Evolutionary conservation across 2,113 vertebrate species (phyloP), one percentile per base, ranked within the genome.

Genomic region (Aplodontia rufa): DNA sequence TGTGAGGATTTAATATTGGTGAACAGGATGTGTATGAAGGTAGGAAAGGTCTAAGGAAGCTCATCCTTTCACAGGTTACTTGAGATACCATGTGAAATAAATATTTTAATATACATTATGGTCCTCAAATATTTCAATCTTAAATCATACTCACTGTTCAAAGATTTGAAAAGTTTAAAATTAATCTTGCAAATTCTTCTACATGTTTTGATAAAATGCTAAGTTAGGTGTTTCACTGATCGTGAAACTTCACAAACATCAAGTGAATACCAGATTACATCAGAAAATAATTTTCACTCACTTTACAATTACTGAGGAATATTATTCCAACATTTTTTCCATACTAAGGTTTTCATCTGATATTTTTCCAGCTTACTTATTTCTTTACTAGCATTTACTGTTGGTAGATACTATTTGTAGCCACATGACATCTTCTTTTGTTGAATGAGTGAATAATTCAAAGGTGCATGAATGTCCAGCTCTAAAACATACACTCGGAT

Each of bases 401-500:
- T 49, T 55, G 19, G 5, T 82, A 40, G 8, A 20, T 40, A 47
- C 11, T 81, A 35, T 42, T 42, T 92, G 13, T 20, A 90, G 66
- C 14, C 14, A 5, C 14, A 35, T 45, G 16, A 0, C 3, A 40
- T 1, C 12, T 87, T 75, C 10, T 60, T 74, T 83, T 72, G 83
- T 40, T 81, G 40, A 84, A 28, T 90, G 45, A 95, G 19, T 92
- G 49, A 72, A 72, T 68, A 49, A 30, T 32, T 60, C 55, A 62
- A 64, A 93, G 12, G 35, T 3, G 90, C 42, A 79, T 42, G 32
- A 66, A 62, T 14, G 60, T 17, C 8, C 10, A 84, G 17, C 4
- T 72, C n/a, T 68, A 85, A 60, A 71, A n/a, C n/a, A 85, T 22
- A 47, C n/a, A 90, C 96, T 97, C 94, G 82, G 45, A 24, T 76